Base-by-base conservation (phyloP, 2,113 vertebrate genomes). In the Argyrosomus japonicus region DNA sequence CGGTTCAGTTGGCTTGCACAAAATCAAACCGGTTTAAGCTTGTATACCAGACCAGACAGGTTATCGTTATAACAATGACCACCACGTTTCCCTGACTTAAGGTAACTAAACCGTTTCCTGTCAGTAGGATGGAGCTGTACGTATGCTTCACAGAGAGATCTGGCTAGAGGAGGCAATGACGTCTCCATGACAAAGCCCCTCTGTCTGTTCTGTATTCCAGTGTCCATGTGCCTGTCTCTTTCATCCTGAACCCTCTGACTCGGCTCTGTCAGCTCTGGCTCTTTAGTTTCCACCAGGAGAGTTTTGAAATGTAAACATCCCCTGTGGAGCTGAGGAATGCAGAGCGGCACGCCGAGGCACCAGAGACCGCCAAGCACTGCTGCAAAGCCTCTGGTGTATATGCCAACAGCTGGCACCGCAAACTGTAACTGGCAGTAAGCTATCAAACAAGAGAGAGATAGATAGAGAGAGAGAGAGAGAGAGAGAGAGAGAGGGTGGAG, bases 281-380 rank as follows among this genome's bases (percentile, higher is more conserved):
- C 70, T 75, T 80, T 56, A 48, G 51, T 79, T 81, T 84, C 80
- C 77, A 71, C 72, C 62, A 23, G 80, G 68, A 83, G 75, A 69
- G 71, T 76, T 83, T 67, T 70, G 79, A 83, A 89, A 87, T 81
- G 84, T 84, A 82, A 87, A 87, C 84, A 89, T 83, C 84, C 72
- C 81, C 84, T 18, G 25, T 47, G 57, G 79, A 53, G 81, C 60
- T 10, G 29, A 80, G 80, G 75, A 88, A 82, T 84, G 81, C 53
- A 67, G 64, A 74, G 77, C 65, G 32, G 81, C 80, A 72, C 27
- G 50, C 56, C 3, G 70, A 63, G 62, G 73, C 54, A 62, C 32
- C 7, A 65, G 45, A 70, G 74, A 67, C 40, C n/a, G 72, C 80
- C 83, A 56, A 83, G 63, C 32, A 29, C 63, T 54, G 45, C 68